These are phyloP conservation scores for Tipula lateralis DNA, from an alignment of 2,888 invertebrate genomes.

Conservation along the genomic window DNA sequence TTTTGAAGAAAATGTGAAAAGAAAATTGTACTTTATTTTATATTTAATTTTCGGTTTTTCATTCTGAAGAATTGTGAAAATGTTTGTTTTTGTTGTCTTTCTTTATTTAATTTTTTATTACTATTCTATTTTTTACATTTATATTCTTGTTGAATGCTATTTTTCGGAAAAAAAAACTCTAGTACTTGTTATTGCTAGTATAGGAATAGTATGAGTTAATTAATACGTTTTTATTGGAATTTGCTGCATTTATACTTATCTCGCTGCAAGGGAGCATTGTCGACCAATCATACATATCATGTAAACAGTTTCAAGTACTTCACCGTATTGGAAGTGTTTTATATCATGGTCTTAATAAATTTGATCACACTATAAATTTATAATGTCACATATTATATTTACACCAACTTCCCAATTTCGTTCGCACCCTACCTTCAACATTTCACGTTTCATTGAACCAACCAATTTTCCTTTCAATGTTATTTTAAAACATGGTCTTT, in stretches of 20 bases:
- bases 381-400: too few relatives aligned
- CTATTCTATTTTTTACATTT: neutral
- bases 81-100: neutral
- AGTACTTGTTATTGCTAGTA: too few relatives aligned
- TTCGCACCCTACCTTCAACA: neutral
- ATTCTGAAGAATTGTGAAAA: neutral
- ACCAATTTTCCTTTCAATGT: neutral
- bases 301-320: too few relatives aligned
- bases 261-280: too few relatives aligned
- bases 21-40: neutral
- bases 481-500: conserved; percentile 1
- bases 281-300: too few relatives aligned
- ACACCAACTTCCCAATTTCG: neutral
- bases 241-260: too few relatives aligned
- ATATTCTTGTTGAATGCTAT: neutral
- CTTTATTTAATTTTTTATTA: neutral
- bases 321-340: too few relatives aligned
- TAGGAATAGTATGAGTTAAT: too few relatives aligned
- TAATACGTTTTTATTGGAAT: too few relatives aligned
- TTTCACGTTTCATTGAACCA: conserved; percentile 19
- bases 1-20: neutral
- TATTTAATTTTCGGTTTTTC: neutral
- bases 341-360: too few relatives aligned
- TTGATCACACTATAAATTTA: too few relatives aligned
- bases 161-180: neutral